Conservation (phyloP, 2,888 invertebrate species). For the Mythimna vitellina region DNA sequence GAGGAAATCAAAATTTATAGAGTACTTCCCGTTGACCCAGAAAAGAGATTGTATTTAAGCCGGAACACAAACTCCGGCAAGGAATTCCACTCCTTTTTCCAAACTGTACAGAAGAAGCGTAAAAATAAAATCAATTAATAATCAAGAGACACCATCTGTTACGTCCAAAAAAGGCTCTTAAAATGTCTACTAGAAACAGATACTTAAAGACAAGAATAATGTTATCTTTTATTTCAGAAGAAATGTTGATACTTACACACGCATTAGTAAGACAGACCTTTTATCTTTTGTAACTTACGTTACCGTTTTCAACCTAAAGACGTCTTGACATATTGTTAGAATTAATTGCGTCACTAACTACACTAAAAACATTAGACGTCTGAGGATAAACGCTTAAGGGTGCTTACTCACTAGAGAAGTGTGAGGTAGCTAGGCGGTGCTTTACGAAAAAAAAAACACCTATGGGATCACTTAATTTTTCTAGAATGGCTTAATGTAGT, state of each 20-base stretch:
- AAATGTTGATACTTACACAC: neutral
- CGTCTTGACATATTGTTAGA: constrained; percentile 51
- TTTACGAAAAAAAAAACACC: neutral
- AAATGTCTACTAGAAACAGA: neutral
- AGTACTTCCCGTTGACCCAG: too few relatives aligned
- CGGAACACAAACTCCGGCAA: too few relatives aligned
- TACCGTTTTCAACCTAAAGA: constrained; percentile 42
- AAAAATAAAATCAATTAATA: neutral
- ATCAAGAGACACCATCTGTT: neutral
- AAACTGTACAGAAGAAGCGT: too few relatives aligned
- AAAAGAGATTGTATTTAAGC: too few relatives aligned
- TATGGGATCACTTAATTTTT: neutral
- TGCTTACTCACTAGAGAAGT: neutral
- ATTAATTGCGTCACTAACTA: constrained; percentile 49
- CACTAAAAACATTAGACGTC: constrained; percentile 40
- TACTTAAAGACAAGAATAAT: neutral
- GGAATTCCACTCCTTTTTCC: too few relatives aligned
- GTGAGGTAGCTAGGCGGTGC: neutral
- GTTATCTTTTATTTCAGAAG: constrained; percentile 10
- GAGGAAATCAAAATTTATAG: too few relatives aligned
- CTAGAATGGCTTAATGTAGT: neutral
- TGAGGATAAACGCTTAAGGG: constrained; percentile 23
- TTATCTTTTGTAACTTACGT: constrained; percentile 20
- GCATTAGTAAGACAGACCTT: neutral
- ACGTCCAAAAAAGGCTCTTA: neutral